Conservation (phyloP, 2,797 vertebrate species). For the Chelon auratus region DNA sequence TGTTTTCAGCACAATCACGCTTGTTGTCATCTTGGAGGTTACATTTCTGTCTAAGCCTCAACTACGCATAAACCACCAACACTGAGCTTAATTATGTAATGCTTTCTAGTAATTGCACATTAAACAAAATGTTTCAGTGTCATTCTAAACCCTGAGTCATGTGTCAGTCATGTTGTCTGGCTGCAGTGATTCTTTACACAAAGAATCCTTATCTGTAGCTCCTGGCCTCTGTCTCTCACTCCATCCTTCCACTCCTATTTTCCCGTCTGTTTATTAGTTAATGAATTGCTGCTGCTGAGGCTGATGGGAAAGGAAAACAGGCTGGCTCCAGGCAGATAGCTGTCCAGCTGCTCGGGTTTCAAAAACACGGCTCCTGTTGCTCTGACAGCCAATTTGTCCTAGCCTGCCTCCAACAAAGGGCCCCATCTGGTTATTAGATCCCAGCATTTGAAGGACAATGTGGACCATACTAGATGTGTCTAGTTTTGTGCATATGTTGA, state of each 20-base stretch:
- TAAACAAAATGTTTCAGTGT: not conserved
- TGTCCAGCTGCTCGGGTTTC: conserved; percentile 80
- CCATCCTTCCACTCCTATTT: not conserved
- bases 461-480: conserved; percentile 34
- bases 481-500: conserved; percentile 1
- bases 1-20: conserved; percentile 61
- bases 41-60: conserved; percentile 43
- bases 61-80: not conserved
- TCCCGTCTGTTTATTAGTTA: conserved; percentile 77
- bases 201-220: conserved; percentile 31
- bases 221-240: conserved; percentile 9
- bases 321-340: conserved; percentile 75
- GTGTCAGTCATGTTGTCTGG: conserved; percentile 23
- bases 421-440: conserved; percentile 83
- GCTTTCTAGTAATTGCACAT: too few relatives aligned
- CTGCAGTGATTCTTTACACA: conserved; percentile 44
- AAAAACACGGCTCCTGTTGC: conserved; percentile 83
- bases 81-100: too few relatives aligned
- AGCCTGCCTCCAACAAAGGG: conserved; percentile 72
- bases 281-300: conserved; percentile 80
- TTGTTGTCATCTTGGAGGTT: conserved; percentile 67
- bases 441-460: conserved; percentile 61
- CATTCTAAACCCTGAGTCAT: conserved; percentile 8
- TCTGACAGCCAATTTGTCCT: conserved; percentile 81
- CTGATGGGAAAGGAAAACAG: conserved; percentile 83